Evolutionary conservation across 2,113 vertebrate species (phyloP).

Genomic region (Montifringilla adamsi): DNA sequence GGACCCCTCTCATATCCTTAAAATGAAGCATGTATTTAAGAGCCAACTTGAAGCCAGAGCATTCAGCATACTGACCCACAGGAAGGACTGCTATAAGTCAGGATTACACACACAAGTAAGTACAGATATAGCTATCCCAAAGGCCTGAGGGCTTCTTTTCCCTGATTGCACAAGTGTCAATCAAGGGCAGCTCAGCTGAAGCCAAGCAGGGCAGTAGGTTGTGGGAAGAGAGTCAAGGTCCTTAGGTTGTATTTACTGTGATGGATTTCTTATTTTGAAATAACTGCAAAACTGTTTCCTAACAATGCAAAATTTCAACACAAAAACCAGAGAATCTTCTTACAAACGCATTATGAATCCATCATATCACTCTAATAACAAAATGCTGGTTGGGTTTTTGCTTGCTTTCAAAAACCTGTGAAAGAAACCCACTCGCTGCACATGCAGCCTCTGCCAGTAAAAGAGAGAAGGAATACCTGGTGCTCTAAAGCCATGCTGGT

Average conservation of each 20-base stretch:
- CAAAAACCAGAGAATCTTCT: neutral
- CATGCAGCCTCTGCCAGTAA: neutral
- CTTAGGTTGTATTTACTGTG: neutral
- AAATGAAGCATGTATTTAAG: neutral
- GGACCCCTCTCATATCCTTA: rapidly evolving
- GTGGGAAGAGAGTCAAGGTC: neutral
- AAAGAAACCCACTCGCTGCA: neutral
- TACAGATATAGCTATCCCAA: neutral
- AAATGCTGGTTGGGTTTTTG: neutral
- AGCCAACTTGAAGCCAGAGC: neutral
- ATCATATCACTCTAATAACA: neutral
- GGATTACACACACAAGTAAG: neutral
- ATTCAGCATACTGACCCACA: neutral
- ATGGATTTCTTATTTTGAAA: constrained; percentile 6
- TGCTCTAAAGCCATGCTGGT: neutral
- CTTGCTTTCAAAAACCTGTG: neutral
- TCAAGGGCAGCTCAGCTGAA: neutral
- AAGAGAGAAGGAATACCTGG: neutral
- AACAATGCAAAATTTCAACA: constrained; percentile 5
- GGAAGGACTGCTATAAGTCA: neutral
- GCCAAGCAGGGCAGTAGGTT: neutral
- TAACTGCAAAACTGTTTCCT: neutral
- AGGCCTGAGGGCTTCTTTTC: neutral
- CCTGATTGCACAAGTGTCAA: neutral
- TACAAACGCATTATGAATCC: neutral